Base-by-base conservation (phyloP, 2,888 invertebrate species). In the Agrotis puta region DNA sequence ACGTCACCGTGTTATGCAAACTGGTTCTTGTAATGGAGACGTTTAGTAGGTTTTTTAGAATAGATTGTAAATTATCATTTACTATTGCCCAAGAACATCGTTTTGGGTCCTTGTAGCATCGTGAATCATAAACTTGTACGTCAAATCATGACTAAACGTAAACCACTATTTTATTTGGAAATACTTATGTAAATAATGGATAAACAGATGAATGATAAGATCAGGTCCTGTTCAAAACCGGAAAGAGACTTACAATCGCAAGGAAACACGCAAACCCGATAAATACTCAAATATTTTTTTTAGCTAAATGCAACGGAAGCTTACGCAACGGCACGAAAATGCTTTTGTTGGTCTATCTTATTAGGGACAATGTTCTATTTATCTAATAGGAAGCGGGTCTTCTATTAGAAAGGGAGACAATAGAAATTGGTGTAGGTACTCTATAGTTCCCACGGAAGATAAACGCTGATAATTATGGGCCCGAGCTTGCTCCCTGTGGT, bases 1-100 rank as follows among this genome's bases (percentile, higher is more conserved):
- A 83, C 83, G 86, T 86, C 87, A 85, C 43, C 53, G 33, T 57
- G 70, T 76, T 79, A 77, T 81, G 71, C 72, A 77, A 85, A 86
- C 70, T 56, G 50, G 78, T 79, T 77, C 73, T 80, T 64, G 43
- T 74, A 62, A 58, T 69, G 62, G 43, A 70, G 24, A 57, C 43
- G 53, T n/a, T 51, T 65, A 64, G 61, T 72, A 54, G 57, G 22
- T 64, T 79, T 83, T 78, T 74, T 50, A 22, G 43, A 57, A 53
- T 51, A 24, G 56, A 71, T 77, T 68, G 27, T 57, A 53, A 56
- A 70, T 64, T n/a, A 74, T 58, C 7, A 72, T 74, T 79, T 64
- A 62, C 54, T 64, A 64, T 33, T 53, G 33, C 54, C 24, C 20
- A 57, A 64, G 24, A 24, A 33, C 45, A 51, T 20, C 16, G 47